Conservation (phyloP, 2,113 vertebrate genomes). For the Clupea harengus region DNA sequence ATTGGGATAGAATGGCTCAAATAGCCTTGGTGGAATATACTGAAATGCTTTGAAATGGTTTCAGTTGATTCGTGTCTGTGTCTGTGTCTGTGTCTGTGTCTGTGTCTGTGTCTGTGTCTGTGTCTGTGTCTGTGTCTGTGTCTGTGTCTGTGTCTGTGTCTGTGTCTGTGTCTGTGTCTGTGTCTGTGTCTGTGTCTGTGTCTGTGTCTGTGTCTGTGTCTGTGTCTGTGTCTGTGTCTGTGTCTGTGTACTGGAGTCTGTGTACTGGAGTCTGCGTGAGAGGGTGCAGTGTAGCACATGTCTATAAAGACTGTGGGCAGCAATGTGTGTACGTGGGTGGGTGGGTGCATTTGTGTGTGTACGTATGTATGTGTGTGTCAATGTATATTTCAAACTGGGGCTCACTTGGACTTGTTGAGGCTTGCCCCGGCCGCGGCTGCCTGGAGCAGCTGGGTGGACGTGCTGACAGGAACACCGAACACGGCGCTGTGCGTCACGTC, state of each 20-base stretch:
- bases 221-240: too few relatives aligned
- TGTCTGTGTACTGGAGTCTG: too few relatives aligned
- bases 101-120: too few relatives aligned
- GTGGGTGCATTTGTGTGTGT: too few relatives aligned
- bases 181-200: too few relatives aligned
- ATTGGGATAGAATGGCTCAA: background rate
- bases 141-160: too few relatives aligned
- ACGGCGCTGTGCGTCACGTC: conserved; percentile 96
- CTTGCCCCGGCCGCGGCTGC: conserved; percentile 93
- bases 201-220: too few relatives aligned
- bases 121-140: too few relatives aligned
- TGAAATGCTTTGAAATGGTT: background rate
- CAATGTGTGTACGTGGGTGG: background rate
- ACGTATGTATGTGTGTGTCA: too few relatives aligned
- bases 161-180: too few relatives aligned
- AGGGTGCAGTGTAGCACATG: background rate
- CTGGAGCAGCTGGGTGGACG: conserved; percentile 94
- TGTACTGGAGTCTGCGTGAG: too few relatives aligned
- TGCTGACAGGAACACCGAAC: conserved; percentile 95
- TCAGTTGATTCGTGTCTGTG: background rate
- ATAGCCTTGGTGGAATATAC: background rate
- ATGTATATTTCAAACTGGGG: background rate
- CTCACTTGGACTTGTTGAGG: conserved; percentile 98
- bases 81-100: too few relatives aligned
- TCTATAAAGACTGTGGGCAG: background rate